Base-by-base conservation (phyloP, 2,113 vertebrate genomes). In the Crocuta crocuta region DNA sequence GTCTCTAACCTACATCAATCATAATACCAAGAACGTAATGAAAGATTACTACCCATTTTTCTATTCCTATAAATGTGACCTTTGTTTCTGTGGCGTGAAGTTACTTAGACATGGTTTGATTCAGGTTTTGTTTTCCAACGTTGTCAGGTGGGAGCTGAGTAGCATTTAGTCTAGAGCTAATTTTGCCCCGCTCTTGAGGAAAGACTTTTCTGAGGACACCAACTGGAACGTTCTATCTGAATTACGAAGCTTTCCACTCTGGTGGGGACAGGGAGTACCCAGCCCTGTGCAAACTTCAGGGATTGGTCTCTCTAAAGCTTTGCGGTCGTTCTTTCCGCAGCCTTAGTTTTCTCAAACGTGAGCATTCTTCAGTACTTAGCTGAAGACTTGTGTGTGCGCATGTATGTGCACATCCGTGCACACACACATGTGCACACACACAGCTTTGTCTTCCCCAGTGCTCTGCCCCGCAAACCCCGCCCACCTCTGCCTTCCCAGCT, bases 21-120 rank as follows among this genome's bases (percentile, higher is more conserved):
- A 58, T 68, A 89, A 70, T 33, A 76, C 24, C 63, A 45, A 80
- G 66, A 89, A 65, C 31, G 53, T 74, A 89, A 94, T 70, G 68
- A 81, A 93, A 89, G 84, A 53, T 84, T 73, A 90, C 85, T 68
- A 81, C 21, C 33, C 55, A 23, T 73, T 92, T 97, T 97, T 61
- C 65, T 61, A 17, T 73, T 89, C 66, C 80, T 81, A 50, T 81
- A 63, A 87, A 89, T 94, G 50, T 66, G 71, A 86, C 61, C 78
- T 92, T 94, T 71, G 89, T 92, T 92, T 89, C 92, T 89, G 35
- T 28, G 63, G 39, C 58, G 39, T 85, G 50, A 85, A 96, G 71
- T 66, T 66, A 66, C 83, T 94, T 31, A 94, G 35, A 84, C 10
- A 76, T 50, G 65, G 96, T 88, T 76, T 26, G n/a, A 45, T 89